Percentiles rank a stretch among this genome's conserved stretches.
Evolutionary conservation across 1,140 invertebrate genomes (phyloP).

Genomic region (Aleiodes sp.): DNA sequence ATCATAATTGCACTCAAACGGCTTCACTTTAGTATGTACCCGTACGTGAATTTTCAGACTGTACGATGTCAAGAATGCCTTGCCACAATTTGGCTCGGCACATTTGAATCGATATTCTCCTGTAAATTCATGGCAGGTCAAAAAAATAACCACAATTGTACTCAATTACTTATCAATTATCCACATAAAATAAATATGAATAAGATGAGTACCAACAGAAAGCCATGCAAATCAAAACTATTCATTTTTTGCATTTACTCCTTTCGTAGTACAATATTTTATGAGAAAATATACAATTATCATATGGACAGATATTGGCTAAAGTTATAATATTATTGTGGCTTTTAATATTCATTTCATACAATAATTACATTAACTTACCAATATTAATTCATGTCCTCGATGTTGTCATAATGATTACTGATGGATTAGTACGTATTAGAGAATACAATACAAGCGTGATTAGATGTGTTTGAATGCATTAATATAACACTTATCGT

Average conservation of each 20-base stretch:
- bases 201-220: conserved; percentile 51
- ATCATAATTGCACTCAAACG: conserved; percentile 80
- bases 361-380: neutral
- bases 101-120: conserved; percentile 96
- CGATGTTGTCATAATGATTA: neutral
- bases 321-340: neutral
- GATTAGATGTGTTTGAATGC: neutral
- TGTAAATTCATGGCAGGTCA: conserved; percentile 70
- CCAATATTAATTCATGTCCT: neutral
- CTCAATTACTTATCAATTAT: no score
- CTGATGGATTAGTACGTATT: neutral
- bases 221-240: conserved; percentile 53
- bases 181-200: no score
- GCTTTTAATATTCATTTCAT: neutral
- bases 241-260: conserved; percentile 27
- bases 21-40: conserved; percentile 95
- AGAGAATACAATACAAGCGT: neutral
- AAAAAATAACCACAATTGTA: no score
- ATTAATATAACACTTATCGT: no score
- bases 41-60: conserved; percentile 94
- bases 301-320: no score
- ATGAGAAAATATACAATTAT: no score
- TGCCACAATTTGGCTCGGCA: conserved; percentile 85
- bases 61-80: conserved; percentile 94
- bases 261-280: no score